phyloP scores from a whole-genome alignment of 2,113 vertebrate species.

The Brachyistius frenatus region DNA sequence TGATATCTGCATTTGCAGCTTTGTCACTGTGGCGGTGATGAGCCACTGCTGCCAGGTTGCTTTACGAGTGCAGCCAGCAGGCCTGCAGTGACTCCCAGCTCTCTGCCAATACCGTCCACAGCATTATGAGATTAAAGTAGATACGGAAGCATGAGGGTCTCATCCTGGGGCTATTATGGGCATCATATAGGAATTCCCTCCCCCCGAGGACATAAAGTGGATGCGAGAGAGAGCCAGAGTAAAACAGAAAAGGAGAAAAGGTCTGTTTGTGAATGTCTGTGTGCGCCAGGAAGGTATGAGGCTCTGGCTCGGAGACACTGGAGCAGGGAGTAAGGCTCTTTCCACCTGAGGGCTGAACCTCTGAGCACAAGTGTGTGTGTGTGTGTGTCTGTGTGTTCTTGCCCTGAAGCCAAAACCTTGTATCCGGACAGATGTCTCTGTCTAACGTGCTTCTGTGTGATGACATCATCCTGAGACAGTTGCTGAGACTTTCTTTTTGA shows the following conservation, averaged over 20 bases:
- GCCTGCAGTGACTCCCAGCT: conserved; percentile 28
- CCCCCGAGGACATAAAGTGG: conserved; percentile 28
- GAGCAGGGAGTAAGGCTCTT: conserved; percentile 35
- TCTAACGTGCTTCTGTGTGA: conserved; percentile 51
- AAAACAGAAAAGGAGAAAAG: conserved; percentile 15
- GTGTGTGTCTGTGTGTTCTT: conserved; percentile 27
- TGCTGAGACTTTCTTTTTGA: conserved; percentile 38
- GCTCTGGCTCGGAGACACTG: conserved; percentile 39
- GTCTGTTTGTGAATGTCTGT: background rate
- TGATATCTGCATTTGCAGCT: conserved; percentile 25
- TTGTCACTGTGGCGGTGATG: conserved; percentile 31
- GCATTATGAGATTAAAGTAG: conserved; percentile 50
- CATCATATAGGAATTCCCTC: conserved; percentile 9
- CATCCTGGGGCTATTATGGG: conserved; percentile 50
- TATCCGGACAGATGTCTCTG: conserved; percentile 65
- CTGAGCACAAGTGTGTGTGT: conserved; percentile 20
- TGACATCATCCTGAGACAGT: conserved; percentile 37
- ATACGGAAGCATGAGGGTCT: conserved; percentile 51
- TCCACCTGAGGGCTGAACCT: conserved; percentile 56
- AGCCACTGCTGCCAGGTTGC: conserved; percentile 33
- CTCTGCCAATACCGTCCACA: conserved; percentile 35
- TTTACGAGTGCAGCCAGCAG: conserved; percentile 46
- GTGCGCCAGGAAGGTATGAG: conserved; percentile 28
- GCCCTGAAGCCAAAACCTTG: conserved; percentile 47
- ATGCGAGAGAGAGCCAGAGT: conserved; percentile 11